Conservation (phyloP, 2,113 vertebrate genomes). For the Labeo catla region DNA sequence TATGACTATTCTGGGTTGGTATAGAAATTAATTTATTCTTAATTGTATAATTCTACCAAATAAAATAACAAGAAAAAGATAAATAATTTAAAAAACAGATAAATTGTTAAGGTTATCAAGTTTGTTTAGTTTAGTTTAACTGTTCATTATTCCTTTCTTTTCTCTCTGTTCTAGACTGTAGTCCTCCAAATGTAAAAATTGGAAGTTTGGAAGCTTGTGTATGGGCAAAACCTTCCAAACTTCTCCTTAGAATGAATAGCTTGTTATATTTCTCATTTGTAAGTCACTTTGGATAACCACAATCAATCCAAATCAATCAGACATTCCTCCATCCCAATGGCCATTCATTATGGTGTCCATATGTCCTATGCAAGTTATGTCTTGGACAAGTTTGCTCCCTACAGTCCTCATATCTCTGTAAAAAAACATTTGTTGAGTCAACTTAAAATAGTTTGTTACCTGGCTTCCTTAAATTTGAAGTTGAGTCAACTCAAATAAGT, state of each 20-base stretch:
- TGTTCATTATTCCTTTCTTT: neutral
- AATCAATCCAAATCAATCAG: neutral
- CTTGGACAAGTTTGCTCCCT: neutral
- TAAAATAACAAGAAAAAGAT: neutral
- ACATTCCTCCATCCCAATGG: neutral
- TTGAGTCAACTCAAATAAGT: no score
- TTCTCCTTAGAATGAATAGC: neutral
- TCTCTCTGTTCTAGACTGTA: neutral
- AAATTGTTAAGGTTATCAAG: no score
- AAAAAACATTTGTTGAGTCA: no score
- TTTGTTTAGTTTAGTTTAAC: neutral
- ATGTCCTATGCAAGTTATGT: no score
- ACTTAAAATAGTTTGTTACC: no score
- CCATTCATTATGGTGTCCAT: neutral
- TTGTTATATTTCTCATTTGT: neutral
- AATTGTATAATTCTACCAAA: no score
- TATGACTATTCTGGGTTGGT: no score
- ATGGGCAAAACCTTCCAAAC: neutral
- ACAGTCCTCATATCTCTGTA: neutral
- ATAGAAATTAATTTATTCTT: no score
- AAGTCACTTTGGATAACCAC: neutral
- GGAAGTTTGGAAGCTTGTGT: neutral
- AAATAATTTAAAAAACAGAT: neutral
- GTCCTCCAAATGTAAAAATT: neutral
- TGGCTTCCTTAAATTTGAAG: no score